These are phyloP conservation scores for Lasioglossum vierecki DNA, from an alignment of 2,888 invertebrate genomes.

Conservation along the genomic window DNA sequence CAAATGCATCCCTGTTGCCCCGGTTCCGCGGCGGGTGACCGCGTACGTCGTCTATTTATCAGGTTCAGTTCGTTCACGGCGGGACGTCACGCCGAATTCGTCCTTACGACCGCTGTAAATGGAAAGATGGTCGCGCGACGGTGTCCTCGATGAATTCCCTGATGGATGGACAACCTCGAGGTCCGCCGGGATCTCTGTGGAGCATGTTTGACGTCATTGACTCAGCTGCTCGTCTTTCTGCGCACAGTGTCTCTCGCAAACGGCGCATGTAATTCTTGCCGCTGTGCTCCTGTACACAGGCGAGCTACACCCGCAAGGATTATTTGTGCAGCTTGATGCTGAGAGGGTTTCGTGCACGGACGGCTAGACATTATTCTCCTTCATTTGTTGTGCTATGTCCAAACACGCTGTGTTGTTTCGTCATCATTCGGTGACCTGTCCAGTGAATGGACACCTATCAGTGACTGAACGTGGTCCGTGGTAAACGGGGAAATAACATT, in stretches of 20 bases:
- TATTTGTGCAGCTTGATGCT: neutral
- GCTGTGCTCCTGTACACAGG: neutral
- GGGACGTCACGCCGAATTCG: conserved; percentile 44
- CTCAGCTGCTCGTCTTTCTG: conserved; percentile 45
- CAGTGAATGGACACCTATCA: neutral
- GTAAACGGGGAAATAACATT: neutral
- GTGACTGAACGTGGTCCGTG: neutral
- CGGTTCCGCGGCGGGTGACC: neutral
- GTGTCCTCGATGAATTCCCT: conserved; percentile 20
- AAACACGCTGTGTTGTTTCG: neutral
- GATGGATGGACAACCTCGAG: conserved; percentile 1
- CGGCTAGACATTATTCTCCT: neutral
- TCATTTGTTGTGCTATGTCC: neutral
- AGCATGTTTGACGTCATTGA: conserved; percentile 64
- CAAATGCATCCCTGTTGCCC: conserved; percentile 32
- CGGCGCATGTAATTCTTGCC: neutral
- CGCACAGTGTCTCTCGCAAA: neutral
- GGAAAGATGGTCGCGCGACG: conserved; percentile 37
- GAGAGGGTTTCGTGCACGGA: neutral
- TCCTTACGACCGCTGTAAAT: conserved; percentile 50
- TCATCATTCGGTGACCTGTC: neutral
- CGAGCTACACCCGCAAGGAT: neutral
- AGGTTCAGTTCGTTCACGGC: neutral
- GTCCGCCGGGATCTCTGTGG: conserved; percentile 21
- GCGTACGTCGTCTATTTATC: neutral